These are phyloP conservation scores for Chymomyza costata DNA, from an alignment of 1,140 invertebrate species.

Conservation along the genomic window DNA sequence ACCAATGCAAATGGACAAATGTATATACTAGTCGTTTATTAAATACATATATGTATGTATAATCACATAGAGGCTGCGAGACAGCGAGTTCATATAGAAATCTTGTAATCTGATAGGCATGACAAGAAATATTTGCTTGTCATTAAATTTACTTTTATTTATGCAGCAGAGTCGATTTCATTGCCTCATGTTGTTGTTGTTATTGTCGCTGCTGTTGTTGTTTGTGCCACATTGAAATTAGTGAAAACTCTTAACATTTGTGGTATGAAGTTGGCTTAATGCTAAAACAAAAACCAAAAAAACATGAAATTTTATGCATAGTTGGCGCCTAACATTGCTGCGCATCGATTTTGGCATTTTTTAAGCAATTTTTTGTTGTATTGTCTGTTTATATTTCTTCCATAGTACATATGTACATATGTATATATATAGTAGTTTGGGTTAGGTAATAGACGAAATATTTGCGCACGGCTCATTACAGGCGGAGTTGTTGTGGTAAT, in stretches of 20 bases:
- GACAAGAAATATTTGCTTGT: constrained; percentile 73
- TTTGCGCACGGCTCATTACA: constrained; percentile 69
- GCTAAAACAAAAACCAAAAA: constrained; percentile 27
- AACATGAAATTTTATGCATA: constrained; percentile 62
- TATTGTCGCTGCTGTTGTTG: constrained; percentile 20
- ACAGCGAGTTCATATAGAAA: constrained; percentile 66
- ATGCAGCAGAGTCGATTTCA: constrained; percentile 60
- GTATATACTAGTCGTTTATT: background rate
- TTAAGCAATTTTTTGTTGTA: constrained; percentile 26
- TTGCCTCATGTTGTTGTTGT: constrained; percentile 32
- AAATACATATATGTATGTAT: background rate
- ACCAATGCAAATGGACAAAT: constrained; percentile 14
- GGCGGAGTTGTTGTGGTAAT: constrained; percentile 62
- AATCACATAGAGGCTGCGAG: constrained; percentile 30
- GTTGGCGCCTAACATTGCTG: constrained; percentile 50
- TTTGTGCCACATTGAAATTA: constrained; percentile 62
- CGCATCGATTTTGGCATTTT: constrained; percentile 60
- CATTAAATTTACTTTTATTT: constrained; percentile 73
- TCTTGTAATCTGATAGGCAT: constrained; percentile 73
- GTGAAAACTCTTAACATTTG: constrained; percentile 70
- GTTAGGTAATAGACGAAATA: constrained; percentile 67
- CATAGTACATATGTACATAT: too few species aligned
- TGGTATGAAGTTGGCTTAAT: constrained; percentile 50
- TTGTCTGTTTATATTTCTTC: constrained; percentile 32
- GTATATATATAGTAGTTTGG: too few species aligned